Evolutionary conservation across 2,888 invertebrate species (phyloP).

Genomic region (Sesamia inferens): DNA sequence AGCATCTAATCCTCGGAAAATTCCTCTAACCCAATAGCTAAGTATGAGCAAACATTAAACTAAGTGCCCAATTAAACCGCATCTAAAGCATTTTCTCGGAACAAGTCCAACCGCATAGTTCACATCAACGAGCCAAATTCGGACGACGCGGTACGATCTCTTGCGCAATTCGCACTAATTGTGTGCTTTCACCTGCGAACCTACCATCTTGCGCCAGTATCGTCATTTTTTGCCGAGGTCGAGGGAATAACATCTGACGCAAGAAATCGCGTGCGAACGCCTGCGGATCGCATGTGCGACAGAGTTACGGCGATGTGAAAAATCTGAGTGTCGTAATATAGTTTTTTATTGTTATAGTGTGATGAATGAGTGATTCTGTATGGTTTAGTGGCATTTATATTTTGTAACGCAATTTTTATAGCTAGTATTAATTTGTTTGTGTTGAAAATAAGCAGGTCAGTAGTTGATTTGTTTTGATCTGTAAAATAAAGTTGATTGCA

Average conservation of each 20-base stretch:
- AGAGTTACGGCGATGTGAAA: conserved; percentile 55
- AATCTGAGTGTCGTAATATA: conserved; percentile 43
- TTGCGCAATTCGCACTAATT: conserved; percentile 74
- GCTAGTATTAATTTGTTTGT: conserved; percentile 19
- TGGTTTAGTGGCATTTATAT: conserved; percentile 39
- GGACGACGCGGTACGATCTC: conserved; percentile 48
- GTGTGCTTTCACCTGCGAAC: conserved; percentile 72
- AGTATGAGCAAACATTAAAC: conserved; percentile 28
- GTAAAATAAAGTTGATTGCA: background rate
- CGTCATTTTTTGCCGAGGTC: conserved; percentile 68
- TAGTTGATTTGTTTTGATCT: conserved; percentile 24
- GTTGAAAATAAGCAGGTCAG: conserved; percentile 17
- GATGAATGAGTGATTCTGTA: conserved; percentile 49
- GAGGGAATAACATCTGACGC: conserved; percentile 59
- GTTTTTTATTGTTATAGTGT: conserved; percentile 48
- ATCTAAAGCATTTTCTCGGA: conserved; percentile 53
- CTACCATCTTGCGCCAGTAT: conserved; percentile 71
- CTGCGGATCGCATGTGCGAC: conserved; percentile 61
- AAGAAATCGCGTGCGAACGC: conserved; percentile 56
- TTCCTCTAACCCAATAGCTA: conserved; percentile 25
- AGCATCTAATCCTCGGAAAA: conserved; percentile 34
- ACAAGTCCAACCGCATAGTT: conserved; percentile 58
- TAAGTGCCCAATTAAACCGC: conserved; percentile 30
- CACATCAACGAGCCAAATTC: conserved; percentile 63
- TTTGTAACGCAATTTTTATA: conserved; percentile 11